Evolutionary conservation across 2,113 vertebrate genomes (phyloP).

Genomic region (Daboia siamensis): DNA sequence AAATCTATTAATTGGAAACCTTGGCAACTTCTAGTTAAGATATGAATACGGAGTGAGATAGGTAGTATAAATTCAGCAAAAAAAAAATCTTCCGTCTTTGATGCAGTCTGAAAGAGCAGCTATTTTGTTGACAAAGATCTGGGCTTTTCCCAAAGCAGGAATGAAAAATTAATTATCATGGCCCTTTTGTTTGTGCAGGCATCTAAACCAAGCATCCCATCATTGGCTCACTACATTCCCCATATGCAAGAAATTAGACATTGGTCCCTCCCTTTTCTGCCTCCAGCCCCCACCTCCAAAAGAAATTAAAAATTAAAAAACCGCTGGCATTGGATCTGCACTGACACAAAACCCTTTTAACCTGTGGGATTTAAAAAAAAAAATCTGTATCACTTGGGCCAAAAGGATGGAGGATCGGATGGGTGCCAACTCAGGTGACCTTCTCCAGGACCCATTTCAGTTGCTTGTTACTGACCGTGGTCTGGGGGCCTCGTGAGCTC

Average conservation of each 20-base stretch:
- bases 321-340: background rate
- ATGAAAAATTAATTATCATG: conserved; percentile 65
- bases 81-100: background rate
- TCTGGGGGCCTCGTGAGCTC: background rate
- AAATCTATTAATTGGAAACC: background rate
- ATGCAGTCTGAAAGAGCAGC: background rate
- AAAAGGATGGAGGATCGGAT: background rate
- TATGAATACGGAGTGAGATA: too few species aligned
- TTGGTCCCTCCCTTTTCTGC: background rate
- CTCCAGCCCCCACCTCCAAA: background rate
- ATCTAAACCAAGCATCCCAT: conserved; percentile 51
- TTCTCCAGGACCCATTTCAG: background rate
- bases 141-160: conserved; percentile 42
- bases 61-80: background rate
- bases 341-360: background rate
- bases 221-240: conserved; percentile 53
- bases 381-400: background rate
- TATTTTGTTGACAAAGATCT: background rate
- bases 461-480: background rate
- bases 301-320: background rate
- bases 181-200: conserved; percentile 61
- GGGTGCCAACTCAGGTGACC: background rate
- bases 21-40: background rate
- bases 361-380: background rate
- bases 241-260: conserved; percentile 65